Conservation (phyloP, 2,888 invertebrate species). For the Patella caerulea region DNA sequence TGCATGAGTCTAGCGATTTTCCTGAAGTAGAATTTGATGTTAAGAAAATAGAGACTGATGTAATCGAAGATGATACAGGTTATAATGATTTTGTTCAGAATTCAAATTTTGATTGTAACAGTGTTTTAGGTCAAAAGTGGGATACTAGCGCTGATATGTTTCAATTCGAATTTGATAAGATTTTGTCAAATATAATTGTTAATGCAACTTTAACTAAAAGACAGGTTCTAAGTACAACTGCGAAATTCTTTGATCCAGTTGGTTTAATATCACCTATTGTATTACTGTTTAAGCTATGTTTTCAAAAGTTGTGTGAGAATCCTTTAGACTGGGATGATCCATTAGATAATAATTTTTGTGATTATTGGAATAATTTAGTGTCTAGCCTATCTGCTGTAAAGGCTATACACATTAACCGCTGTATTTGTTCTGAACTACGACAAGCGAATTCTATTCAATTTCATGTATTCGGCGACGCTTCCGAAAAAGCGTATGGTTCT, state of each 20-base stretch:
- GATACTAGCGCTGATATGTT: too few relatives aligned
- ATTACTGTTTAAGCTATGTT: neutral
- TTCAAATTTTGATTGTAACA: too few relatives aligned
- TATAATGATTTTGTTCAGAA: neutral
- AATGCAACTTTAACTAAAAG: neutral
- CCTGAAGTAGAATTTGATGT: neutral
- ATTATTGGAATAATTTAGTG: constrained; percentile 6
- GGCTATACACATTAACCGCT: neutral
- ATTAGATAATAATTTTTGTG: neutral
- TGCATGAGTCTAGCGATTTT: neutral
- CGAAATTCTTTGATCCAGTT: neutral
- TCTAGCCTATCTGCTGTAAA: neutral
- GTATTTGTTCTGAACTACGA: neutral
- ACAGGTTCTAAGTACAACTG: neutral
- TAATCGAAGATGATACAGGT: neutral
- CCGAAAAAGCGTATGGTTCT: neutral
- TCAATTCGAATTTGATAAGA: too few relatives aligned
- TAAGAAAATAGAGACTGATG: neutral
- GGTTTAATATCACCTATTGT: neutral
- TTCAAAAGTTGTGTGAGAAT: too few relatives aligned
- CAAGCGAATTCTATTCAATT: neutral
- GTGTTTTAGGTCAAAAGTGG: too few relatives aligned
- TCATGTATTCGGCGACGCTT: neutral
- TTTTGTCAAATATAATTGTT: too few relatives aligned
- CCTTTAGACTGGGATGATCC: neutral